phyloP scores from a whole-genome alignment of 2,888 invertebrate species.

The Mycalesis mineus region DNA sequence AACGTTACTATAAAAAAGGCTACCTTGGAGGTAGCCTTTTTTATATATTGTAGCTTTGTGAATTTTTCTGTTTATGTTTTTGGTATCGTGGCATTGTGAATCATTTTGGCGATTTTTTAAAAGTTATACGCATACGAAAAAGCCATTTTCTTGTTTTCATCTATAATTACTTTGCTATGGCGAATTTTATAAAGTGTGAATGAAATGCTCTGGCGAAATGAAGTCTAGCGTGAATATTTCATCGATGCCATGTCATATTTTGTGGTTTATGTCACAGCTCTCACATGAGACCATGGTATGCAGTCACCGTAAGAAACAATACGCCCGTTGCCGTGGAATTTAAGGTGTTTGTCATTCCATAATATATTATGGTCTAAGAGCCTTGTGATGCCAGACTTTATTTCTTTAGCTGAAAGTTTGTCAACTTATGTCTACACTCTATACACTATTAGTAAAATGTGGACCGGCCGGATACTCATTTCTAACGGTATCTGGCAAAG shows the following conservation, averaged over 20 bases:
- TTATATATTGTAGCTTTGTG: too few relatives aligned
- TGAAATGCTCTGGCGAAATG: slow-evolving; percentile 9
- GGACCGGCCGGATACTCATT: too few relatives aligned
- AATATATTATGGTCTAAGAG: slow-evolving; percentile 16
- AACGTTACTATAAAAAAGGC: too few relatives aligned
- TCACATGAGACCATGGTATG: slow-evolving; percentile 31
- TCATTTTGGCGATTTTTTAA: neutral
- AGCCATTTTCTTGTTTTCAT: neutral
- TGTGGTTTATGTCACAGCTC: slow-evolving; percentile 52
- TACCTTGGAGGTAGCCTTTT: too few relatives aligned
- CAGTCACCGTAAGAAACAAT: slow-evolving; percentile 53
- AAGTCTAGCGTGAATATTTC: neutral
- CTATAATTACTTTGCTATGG: neutral
- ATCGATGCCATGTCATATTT: slow-evolving; percentile 8
- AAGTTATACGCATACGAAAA: neutral
- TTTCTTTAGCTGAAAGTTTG: too few relatives aligned
- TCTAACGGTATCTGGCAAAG: too few relatives aligned
- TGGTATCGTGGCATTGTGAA: neutral
- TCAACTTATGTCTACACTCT: neutral
- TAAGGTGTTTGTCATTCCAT: slow-evolving; percentile 59
- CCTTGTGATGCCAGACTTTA: too few relatives aligned
- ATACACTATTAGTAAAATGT: too few relatives aligned
- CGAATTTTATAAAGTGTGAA: neutral
- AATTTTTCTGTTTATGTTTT: too few relatives aligned
- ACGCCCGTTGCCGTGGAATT: slow-evolving; percentile 44